phyloP scores from a whole-genome alignment of 1,140 invertebrate genomes.

The Bombyx mandarina region DNA sequence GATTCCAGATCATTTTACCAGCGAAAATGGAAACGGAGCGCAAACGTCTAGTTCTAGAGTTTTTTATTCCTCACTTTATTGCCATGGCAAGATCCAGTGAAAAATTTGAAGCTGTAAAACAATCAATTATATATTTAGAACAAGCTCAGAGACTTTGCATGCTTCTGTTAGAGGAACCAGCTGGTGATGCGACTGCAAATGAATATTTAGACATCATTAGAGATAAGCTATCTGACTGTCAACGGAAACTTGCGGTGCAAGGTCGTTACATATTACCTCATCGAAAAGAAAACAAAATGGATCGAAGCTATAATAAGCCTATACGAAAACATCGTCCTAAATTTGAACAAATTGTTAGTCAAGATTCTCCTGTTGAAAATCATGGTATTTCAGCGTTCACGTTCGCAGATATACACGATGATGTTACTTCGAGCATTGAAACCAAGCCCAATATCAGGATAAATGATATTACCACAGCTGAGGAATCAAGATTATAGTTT shows the following conservation, averaged over 20 bases:
- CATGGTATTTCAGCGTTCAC: slow-evolving; percentile 35
- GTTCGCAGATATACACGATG: slow-evolving; percentile 49
- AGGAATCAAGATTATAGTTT: slow-evolving; percentile 51
- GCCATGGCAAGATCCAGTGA: slow-evolving; percentile 75
- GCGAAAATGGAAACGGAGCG: slow-evolving; percentile 67
- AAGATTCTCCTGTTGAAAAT: slow-evolving; percentile 42
- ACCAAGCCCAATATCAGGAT: slow-evolving; percentile 23
- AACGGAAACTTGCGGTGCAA: slow-evolving; percentile 51
- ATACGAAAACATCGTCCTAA: slow-evolving; percentile 39
- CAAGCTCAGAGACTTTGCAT: slow-evolving; percentile 78
- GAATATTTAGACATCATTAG: slow-evolving; percentile 67
- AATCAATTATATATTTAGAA: slow-evolving; percentile 77
- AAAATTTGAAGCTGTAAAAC: slow-evolving; percentile 71
- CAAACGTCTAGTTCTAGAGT: slow-evolving; percentile 73
- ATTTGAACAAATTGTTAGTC: slow-evolving; percentile 43
- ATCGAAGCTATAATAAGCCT: slow-evolving; percentile 26
- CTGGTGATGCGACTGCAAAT: slow-evolving; percentile 60
- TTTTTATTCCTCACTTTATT: slow-evolving; percentile 80
- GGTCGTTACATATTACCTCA: slow-evolving; percentile 43
- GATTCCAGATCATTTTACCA: slow-evolving; percentile 57
- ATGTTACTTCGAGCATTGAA: slow-evolving; percentile 18
- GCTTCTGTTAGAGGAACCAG: slow-evolving; percentile 73
- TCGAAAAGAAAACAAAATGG: slow-evolving; percentile 31
- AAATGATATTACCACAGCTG: slow-evolving; percentile 25
- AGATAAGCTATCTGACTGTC: slow-evolving; percentile 56